These are phyloP conservation scores for Philaethria dido DNA, from an alignment of 2,888 invertebrate species.

Conservation along the genomic window DNA sequence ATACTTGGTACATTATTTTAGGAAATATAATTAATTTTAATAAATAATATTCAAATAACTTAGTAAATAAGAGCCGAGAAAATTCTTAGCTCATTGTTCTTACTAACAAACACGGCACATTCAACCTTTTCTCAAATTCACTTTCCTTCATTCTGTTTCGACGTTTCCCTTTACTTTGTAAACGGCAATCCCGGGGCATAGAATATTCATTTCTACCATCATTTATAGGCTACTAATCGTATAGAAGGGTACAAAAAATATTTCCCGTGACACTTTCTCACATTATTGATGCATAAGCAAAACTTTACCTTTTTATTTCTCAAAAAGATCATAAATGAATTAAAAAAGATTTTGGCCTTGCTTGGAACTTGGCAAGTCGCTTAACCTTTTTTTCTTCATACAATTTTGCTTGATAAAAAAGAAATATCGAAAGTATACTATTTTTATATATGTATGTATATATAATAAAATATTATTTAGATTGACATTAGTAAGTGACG, in stretches of 20 bases:
- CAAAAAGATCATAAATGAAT: slow-evolving; percentile 10
- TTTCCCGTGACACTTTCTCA: slow-evolving; percentile 46
- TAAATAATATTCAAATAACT: too few species aligned
- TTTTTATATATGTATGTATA: too few species aligned
- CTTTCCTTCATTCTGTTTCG: slow-evolving; percentile 32
- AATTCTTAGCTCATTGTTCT: neutral
- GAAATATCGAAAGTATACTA: too few species aligned
- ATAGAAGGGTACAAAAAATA: slow-evolving; percentile 46
- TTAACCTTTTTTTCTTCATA: neutral
- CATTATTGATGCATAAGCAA: slow-evolving; percentile 50
- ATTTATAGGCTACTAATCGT: slow-evolving; percentile 50
- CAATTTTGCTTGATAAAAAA: neutral
- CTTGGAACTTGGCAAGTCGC: neutral
- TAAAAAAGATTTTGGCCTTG: slow-evolving; percentile 2
- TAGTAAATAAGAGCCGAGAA: too few species aligned
- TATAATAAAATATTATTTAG: too few species aligned
- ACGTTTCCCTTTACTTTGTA: slow-evolving; percentile 36
- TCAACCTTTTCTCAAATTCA: slow-evolving; percentile 27
- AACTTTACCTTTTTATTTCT: slow-evolving; percentile 34
- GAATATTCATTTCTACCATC: slow-evolving; percentile 57
- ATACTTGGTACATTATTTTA: too few species aligned
- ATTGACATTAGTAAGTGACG: too few species aligned
- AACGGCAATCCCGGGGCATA: slow-evolving; percentile 45
- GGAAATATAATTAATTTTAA: too few species aligned
- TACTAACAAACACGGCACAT: slow-evolving; percentile 18